Evolutionary conservation across 2,888 invertebrate species (phyloP), one percentile per base, ranked within the genome.

Genomic region (Chrysotoxum bicinctum): DNA sequence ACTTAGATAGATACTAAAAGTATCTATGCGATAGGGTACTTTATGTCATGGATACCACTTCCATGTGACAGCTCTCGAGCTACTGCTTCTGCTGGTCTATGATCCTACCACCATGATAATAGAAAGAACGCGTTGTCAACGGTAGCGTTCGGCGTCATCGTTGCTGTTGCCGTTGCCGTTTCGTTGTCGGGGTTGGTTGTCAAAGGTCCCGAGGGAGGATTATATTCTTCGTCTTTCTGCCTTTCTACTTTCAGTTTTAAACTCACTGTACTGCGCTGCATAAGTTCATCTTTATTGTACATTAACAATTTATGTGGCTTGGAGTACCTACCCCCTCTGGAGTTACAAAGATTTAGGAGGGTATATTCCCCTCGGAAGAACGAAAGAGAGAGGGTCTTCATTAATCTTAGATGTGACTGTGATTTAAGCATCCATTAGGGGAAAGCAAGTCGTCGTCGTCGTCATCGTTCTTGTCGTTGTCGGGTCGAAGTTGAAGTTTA

Each of bases 321-420:
- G 21, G 48, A 73, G 62, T 69, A 21, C 40, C 60, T 60, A 56
- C 19, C 60, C 26, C 37, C 56, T 72, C 54, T 40, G 48, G 16
- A 26, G 9, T 21, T 45, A 14, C 50, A 54, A 54, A 30, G 30
- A 54, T 14, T 58, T 50, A 50, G 23, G 50, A 50, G 23, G 23
- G 50, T 26, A 26, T 26, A 50, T 60, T 60, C 48, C 75, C 75
- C 62, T 54, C 32, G 50, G 32, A 62, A 40, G 56, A 14, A 35
- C 26, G 14, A 52, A 8, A 23, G 23, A 56, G 16, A 35, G 72
- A 56, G 73, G 68, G 52, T 68, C 74, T 80, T 81, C 81, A 81
- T 85, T 85, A 85, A 85, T 85, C 81, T 81, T 76, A 69, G 73
- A 85, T 81, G 85, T 85, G 85, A 85, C 81, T 85, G 85, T 77